These are phyloP conservation scores for Drosophila erecta DNA, from an alignment of 1,140 invertebrate genomes.

Conservation along the genomic window DNA sequence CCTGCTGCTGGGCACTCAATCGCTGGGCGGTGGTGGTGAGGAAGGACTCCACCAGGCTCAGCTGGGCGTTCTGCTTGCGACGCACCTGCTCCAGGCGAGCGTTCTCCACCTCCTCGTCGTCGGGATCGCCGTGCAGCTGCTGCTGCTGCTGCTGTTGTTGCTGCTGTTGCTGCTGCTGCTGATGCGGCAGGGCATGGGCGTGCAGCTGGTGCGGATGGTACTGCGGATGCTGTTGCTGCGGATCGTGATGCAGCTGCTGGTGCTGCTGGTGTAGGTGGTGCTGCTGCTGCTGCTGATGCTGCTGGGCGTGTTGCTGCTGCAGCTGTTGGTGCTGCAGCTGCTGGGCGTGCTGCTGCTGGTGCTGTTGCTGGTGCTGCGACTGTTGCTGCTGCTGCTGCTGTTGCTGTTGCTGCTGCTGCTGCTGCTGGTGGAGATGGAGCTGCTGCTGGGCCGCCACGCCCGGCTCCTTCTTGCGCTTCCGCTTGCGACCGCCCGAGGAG, in stretches of 20 bases:
- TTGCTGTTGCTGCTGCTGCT: slow-evolving; percentile 15
- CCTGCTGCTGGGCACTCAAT: slow-evolving; percentile 79
- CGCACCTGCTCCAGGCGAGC: slow-evolving; percentile 68
- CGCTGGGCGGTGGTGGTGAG: slow-evolving; percentile 79
- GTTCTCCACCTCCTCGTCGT: slow-evolving; percentile 71
- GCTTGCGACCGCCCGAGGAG: slow-evolving; percentile 52
- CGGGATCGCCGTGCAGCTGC: slow-evolving; percentile 47
- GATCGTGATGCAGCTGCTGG: slow-evolving; percentile 53
- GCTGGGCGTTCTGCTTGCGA: slow-evolving; percentile 80
- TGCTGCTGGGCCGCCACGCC: slow-evolving; percentile 9
- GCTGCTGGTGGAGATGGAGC: slow-evolving; percentile 27
- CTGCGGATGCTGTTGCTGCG: slow-evolving; percentile 52
- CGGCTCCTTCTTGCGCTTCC: slow-evolving; percentile 73
- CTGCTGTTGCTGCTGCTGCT: slow-evolving; percentile 52
- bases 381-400: slow-evolving; percentile 25
- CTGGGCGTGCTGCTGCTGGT: slow-evolving; percentile 31
- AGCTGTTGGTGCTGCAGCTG: slow-evolving; percentile 36
- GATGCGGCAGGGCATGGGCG: slow-evolving; percentile 52
- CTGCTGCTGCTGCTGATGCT: slow-evolving; percentile 16
- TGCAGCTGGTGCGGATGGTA: slow-evolving; percentile 58
- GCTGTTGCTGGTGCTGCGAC: slow-evolving; percentile 17
- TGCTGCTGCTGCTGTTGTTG: slow-evolving; percentile 55
- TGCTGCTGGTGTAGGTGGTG: slow-evolving; percentile 34
- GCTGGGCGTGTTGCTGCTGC: slow-evolving; percentile 20
- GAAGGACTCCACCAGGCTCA: slow-evolving; percentile 82